Base-by-base conservation (phyloP, 2,113 vertebrate species). In the Mystacornis crossleyi region DNA sequence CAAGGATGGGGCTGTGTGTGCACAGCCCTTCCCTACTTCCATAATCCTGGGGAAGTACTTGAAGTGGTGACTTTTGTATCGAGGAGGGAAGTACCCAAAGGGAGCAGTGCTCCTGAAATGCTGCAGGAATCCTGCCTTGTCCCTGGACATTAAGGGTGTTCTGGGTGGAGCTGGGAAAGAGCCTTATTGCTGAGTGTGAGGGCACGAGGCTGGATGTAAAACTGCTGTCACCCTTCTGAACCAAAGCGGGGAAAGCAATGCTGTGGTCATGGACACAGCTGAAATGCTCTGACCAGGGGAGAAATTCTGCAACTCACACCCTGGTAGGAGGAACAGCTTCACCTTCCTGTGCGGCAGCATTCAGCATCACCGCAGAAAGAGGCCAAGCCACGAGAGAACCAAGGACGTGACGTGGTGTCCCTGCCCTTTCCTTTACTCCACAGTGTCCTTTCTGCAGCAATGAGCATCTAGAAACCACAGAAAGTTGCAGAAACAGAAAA, bases 341-440 rank as follows among this genome's bases (percentile, higher is more conserved):
- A 36, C 66, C 38, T 84, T 43, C 43, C 33, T 1, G 4, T 0
- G 2, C 14, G 16, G 7, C 58, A 40, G 33, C 0, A 1, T 10
- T 43, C 11, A 9, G 48, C 48, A 69, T 31, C 2, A 0, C 72
- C 5, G 12, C 57, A 36, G 83, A 78, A 26, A 78, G 26, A 18
- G 12, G 38, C 31, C 18, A 20, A 73, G 18, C 51, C n/a, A 17
- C 6, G 2, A 15, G 31, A 75, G 33, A 36, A 6, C 21, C 1
- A 9, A 64, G 43, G 72, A 8, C 51, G 53, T 0, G 1, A 14
- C 0, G 0, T 60, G 8, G 10, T 36, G 20, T 53, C 18, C 34
- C 8, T 82, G 7, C 10, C 51, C 9, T 54, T 20, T n/a, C 34
- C 67, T 95, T 61, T 73, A 7, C n/a, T 81, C 25, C 21, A 3